Evolutionary conservation across 2,113 vertebrate genomes (phyloP).

Genomic region (Toxotes chatareus): DNA sequence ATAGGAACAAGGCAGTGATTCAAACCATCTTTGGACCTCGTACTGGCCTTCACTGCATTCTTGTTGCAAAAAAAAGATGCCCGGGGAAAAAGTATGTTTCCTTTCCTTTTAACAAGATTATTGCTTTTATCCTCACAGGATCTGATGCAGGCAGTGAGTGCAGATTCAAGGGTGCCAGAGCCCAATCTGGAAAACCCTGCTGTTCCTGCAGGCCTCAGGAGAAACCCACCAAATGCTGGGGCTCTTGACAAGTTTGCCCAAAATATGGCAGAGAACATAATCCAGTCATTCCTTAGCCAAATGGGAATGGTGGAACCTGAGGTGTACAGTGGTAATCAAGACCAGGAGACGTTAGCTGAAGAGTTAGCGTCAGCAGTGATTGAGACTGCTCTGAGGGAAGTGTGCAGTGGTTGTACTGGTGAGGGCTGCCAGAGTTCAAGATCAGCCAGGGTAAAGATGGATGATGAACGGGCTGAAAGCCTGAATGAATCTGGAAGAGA

Average conservation of each 20-base stretch:
- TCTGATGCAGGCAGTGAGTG: conserved; percentile 35
- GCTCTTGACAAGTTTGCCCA: conserved; percentile 71
- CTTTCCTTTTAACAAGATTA: conserved; percentile 31
- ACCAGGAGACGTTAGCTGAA: conserved; percentile 59
- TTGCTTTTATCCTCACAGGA: conserved; percentile 56
- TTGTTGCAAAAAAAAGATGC: background rate
- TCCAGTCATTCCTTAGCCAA: conserved; percentile 52
- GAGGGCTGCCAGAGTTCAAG: background rate
- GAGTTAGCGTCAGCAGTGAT: conserved; percentile 56
- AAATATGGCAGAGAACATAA: conserved; percentile 67
- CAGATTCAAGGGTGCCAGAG: conserved; percentile 23
- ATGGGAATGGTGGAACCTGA: conserved; percentile 19
- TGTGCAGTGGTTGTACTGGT: background rate
- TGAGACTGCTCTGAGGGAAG: conserved; percentile 67
- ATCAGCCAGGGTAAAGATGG: background rate
- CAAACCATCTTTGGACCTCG: conserved; percentile 33
- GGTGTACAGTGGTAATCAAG: background rate
- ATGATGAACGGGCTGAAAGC: background rate
- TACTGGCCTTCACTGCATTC: background rate
- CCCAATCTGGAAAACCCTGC: conserved; percentile 12
- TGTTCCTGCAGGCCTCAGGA: conserved; percentile 9
- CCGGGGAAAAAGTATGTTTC: conserved; percentile 19
- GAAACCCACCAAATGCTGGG: background rate
- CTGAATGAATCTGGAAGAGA: background rate
- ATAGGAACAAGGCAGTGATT: conserved; percentile 2